These are phyloP conservation scores for Sphecodes monilicornis DNA, from an alignment of 2,888 invertebrate genomes.

Conservation along the genomic window DNA sequence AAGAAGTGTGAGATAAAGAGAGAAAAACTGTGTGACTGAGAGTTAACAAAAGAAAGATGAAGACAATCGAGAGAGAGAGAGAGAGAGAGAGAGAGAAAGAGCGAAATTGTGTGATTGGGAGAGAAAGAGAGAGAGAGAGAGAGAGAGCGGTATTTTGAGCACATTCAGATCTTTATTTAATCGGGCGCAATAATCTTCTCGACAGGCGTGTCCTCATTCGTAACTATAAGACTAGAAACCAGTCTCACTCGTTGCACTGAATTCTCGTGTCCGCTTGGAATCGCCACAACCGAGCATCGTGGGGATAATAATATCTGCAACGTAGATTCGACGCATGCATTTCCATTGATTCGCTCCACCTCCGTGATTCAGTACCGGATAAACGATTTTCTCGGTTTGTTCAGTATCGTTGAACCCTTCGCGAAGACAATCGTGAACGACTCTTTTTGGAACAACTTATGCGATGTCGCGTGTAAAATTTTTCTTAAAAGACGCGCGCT, in stretches of 20 bases:
- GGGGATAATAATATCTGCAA: constrained; percentile 19
- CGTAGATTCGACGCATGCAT: not conserved
- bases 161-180: constrained; percentile 74
- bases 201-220: constrained; percentile 65
- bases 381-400: not conserved
- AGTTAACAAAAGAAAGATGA: not conserved
- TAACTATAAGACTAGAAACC: constrained; percentile 71
- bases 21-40: not conserved
- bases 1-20: not conserved
- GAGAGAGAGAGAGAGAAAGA: not conserved
- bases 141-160: constrained; percentile 48
- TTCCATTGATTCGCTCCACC: not conserved
- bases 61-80: not conserved
- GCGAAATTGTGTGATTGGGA: not conserved
- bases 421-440: not conserved
- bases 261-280: constrained; percentile 38
- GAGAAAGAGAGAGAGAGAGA: not conserved
- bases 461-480: not conserved
- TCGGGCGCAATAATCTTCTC: constrained; percentile 61
- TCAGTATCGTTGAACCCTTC: not conserved
- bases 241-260: constrained; percentile 41
- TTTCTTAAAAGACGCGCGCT: not conserved
- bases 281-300: constrained; percentile 1
- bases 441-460: not conserved
- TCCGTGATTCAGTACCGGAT: not conserved